These are phyloP conservation scores for Neuroterus valhalla DNA, from an alignment of 1,140 invertebrate species.

Conservation along the genomic window DNA sequence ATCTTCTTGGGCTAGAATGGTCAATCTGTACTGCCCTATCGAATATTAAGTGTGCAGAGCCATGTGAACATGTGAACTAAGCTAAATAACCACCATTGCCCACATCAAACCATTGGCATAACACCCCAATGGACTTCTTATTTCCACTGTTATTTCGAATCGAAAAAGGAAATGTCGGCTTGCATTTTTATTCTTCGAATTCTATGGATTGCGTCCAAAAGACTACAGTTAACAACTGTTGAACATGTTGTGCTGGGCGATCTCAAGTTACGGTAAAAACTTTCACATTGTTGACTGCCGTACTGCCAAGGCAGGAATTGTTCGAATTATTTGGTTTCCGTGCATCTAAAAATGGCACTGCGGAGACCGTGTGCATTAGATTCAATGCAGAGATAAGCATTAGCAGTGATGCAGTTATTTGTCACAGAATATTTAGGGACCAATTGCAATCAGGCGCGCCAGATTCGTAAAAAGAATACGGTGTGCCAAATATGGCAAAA, in stretches of 20 bases:
- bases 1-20: too few species aligned
- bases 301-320: slow-evolving; percentile 37
- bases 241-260: slow-evolving; percentile 35
- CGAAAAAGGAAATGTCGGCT: slow-evolving; percentile 19
- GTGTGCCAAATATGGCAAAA: slow-evolving; percentile 35
- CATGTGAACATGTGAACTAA: too few species aligned
- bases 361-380: slow-evolving; percentile 34
- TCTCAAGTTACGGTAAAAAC: slow-evolving; percentile 38
- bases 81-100: too few species aligned
- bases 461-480: slow-evolving; percentile 33
- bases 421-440: slow-evolving; percentile 30
- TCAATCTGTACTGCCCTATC: too few species aligned
- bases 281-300: slow-evolving; percentile 39
- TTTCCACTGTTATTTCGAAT: too few species aligned
- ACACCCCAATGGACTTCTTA: too few species aligned
- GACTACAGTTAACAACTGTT: slow-evolving; percentile 37
- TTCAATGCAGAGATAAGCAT: slow-evolving; percentile 41
- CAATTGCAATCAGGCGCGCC: slow-evolving; percentile 13
- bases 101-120: too few species aligned
- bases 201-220: slow-evolving; percentile 37
- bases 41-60: too few species aligned
- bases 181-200: slow-evolving; percentile 35
- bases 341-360: slow-evolving; percentile 31
- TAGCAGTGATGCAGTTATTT: slow-evolving; percentile 35
- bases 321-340: neutral